These are phyloP conservation scores for Myathropa florea DNA, from an alignment of 2,888 invertebrate species.

Conservation along the genomic window DNA sequence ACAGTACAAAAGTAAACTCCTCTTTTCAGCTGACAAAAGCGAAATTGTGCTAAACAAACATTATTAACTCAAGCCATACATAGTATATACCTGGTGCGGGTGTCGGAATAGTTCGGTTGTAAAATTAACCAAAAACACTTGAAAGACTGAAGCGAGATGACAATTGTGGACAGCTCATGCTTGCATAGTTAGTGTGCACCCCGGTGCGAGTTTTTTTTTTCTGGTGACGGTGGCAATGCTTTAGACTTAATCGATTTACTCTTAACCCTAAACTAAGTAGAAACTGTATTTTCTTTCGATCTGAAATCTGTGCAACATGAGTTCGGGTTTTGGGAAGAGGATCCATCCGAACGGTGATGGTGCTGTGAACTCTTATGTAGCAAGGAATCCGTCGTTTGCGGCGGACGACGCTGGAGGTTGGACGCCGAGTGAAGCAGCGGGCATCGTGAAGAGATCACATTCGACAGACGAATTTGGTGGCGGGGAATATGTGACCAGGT, in stretches of 20 bases:
- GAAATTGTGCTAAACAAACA: constrained; percentile 58
- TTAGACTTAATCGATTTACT: constrained; percentile 9
- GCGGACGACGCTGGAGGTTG: no score
- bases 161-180: not conserved
- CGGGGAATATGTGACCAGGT: not conserved
- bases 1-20: constrained; percentile 50
- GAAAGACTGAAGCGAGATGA: constrained; percentile 23
- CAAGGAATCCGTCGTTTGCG: no score
- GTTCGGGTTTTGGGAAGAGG: constrained; percentile 3
- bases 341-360: not conserved
- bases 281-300: not conserved
- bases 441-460: not conserved
- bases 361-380: not conserved
- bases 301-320: constrained; percentile 4
- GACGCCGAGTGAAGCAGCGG: no score
- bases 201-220: not conserved
- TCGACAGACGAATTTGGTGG: not conserved
- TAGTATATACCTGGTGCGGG: constrained; percentile 50
- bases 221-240: constrained; percentile 60
- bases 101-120: constrained; percentile 39
- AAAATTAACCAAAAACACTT: constrained; percentile 34
- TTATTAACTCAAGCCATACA: constrained; percentile 30
- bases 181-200: constrained; percentile 20
- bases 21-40: constrained; percentile 30
- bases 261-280: constrained; percentile 39